A percentile compares a stretch with the other conserved stretches of the same genome.
Evolutionary conservation across 2,113 vertebrate genomes (phyloP).

Genomic region (Anolis carolinensis): DNA sequence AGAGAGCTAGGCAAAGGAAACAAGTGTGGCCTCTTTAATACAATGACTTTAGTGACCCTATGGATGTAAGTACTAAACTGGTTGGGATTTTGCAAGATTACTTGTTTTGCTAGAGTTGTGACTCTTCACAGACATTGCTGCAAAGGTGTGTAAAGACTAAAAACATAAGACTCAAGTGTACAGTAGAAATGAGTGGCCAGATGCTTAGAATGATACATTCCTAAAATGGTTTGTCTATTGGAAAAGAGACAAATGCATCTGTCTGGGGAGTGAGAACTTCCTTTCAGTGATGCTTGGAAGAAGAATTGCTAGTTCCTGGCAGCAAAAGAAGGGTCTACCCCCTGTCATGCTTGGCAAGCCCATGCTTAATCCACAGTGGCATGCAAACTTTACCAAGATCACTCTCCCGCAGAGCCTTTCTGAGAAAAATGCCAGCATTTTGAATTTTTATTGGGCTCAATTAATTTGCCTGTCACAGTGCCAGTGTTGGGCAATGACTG

Average conservation of each 20-base stretch:
- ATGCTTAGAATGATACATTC: neutral
- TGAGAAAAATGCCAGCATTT: conserved; percentile 26
- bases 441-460: neutral
- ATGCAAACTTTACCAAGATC: neutral
- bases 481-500: conserved; percentile 2
- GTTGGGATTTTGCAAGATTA: neutral
- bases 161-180: neutral
- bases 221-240: neutral
- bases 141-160: neutral
- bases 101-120: neutral
- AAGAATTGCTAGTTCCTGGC: neutral
- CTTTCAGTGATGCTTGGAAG: neutral
- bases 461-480: neutral
- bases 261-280: neutral
- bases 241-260: neutral
- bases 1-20: neutral
- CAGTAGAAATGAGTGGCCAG: neutral
- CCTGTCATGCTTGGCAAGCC: neutral
- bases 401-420: conserved; percentile 27
- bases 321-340: neutral
- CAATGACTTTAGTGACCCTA: neutral
- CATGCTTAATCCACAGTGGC: conserved; percentile 8
- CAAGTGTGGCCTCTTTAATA: neutral
- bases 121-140: neutral
- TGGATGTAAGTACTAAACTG: neutral